Evolutionary conservation across 2,797 vertebrate genomes (phyloP), one percentile per base, ranked within the genome.

Genomic region (Crax fasciolata): DNA sequence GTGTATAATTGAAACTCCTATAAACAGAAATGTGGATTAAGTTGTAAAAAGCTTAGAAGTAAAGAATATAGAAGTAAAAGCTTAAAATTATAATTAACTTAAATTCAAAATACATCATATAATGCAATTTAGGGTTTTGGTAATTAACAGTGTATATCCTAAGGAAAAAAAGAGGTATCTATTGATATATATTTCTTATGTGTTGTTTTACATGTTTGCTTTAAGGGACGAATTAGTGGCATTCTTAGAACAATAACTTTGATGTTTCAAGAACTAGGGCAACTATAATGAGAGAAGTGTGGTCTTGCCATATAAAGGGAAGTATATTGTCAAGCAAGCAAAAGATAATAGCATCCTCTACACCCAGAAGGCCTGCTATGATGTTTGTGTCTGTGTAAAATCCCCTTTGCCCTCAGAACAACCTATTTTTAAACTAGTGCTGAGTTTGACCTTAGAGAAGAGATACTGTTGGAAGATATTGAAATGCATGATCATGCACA

Each of bases 141-240:
- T 88, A 92, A 91, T 96, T 94, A 96, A 77, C 61, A 68, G 38
- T 32, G 19, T 84, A 2, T 91, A 39, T 88, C 91, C 94, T 82
- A 55, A 93, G 94, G 88, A 90, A 89, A 93, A 87, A 93, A 55
- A 82, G 44, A 63, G 51, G 59, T 44, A 52, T 25, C 28, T 77
- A 49, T 66, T 93, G 57, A 95, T 35, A 61, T 38, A 59, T 90
- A 91, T 94, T 95, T 93, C 58, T 61, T 84, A 13, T 79, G 51
- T 78, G 52, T 84, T 94, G 79, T 43, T 97, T 97, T 92, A 35
- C 96, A 35, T 94, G 61, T 94, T 95, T 96, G 85, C 95, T 96
- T 95, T 95, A 92, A 97, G 96, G 89, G 61, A 88, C 77, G 95
- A 93, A 96, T 95, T 94, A 95, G 86, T 91, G 82, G 57, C 67